Base-by-base conservation (phyloP, 2,113 vertebrate species). In the Heterotilapia buettikoferi region DNA sequence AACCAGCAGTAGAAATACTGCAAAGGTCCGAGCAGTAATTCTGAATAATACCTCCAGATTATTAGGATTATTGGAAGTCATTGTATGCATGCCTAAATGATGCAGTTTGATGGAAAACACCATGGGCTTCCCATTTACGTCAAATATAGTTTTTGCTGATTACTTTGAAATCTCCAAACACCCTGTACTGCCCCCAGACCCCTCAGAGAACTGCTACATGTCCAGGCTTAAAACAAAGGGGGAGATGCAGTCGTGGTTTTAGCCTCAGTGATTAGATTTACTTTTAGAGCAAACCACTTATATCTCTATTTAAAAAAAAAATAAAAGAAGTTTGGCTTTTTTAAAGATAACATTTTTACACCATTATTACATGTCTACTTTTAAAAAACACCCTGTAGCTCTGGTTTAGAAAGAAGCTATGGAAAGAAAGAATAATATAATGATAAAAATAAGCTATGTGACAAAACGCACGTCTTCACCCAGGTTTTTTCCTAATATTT, bases 121-220 rank as follows among this genome's bases (percentile, higher is more conserved):
- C 1, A 21, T 0, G 3, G 6, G 19, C 6, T 21, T 68, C 33
- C 11, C 11, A 13, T 21, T 38, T 7, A 7, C 29, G 3, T 12
- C 19, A 68, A 40, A 40, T 38, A 8, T 68, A n/a, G 12, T n/a
- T 40, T 21, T 68, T 5, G 36, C 19, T 13, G 33, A 68, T 68
- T 38, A 13, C 3, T 12, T 38, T 68, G 36, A 68, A 68, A 2
- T 21, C 18, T 36, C 9, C 59, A 5, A 12, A 1, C 31, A 0
- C 6, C 6, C 59, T 7, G 9, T 7, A n/a, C 4, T 2, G 6
- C 19, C 19, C 19, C 4, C 63, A 68, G 63, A 38, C 19, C 6
- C 19, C 10, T 1, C 19, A 7, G 33, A 68, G 3, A 68, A 2
- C 36, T 8, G 63, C n/a, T 21, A 7, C 59, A 0, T 7, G 63